Percentiles rank a stretch among this genome's conserved stretches.
These are phyloP conservation scores for Tetramorium parvispinum DNA, from an alignment of 1,140 invertebrate genomes.

Conservation along the genomic window DNA sequence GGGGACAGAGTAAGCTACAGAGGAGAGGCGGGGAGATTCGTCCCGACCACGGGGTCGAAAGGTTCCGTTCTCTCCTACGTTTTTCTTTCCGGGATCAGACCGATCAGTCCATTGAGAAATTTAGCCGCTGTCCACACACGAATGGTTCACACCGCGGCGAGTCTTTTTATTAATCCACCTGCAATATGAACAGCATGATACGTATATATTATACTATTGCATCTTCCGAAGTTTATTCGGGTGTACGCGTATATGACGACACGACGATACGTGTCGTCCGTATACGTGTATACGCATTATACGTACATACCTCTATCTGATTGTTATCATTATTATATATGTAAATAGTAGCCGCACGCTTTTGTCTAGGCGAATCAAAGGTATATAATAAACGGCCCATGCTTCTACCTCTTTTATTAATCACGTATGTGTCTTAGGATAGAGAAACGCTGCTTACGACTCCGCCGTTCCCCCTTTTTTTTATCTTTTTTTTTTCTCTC, in stretches of 20 bases:
- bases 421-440: constrained; percentile 83
- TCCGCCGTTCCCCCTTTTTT: constrained; percentile 70
- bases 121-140: constrained; percentile 15
- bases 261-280: neutral
- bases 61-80: neutral
- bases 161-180: constrained; percentile 77
- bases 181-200: constrained; percentile 79
- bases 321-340: constrained; percentile 78
- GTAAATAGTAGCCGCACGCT: constrained; percentile 84
- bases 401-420: constrained; percentile 79
- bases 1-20: neutral
- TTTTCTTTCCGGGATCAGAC: constrained; percentile 56
- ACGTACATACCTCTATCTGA: constrained; percentile 72
- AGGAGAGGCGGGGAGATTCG: neutral
- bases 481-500: constrained; percentile 17
- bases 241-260: constrained; percentile 54
- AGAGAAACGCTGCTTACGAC: constrained; percentile 81
- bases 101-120: constrained; percentile 29
- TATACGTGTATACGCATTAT: constrained; percentile 41
- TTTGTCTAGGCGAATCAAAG: constrained; percentile 82
- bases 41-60: neutral
- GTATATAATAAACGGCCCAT: constrained; percentile 79
- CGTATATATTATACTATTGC: constrained; percentile 75
- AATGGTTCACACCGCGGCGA: constrained; percentile 59
- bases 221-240: constrained; percentile 73